These are phyloP conservation scores for Pocillopora grandis DNA, from an alignment of 92 coral and sea anemone genomes.

Conservation along the genomic window DNA sequence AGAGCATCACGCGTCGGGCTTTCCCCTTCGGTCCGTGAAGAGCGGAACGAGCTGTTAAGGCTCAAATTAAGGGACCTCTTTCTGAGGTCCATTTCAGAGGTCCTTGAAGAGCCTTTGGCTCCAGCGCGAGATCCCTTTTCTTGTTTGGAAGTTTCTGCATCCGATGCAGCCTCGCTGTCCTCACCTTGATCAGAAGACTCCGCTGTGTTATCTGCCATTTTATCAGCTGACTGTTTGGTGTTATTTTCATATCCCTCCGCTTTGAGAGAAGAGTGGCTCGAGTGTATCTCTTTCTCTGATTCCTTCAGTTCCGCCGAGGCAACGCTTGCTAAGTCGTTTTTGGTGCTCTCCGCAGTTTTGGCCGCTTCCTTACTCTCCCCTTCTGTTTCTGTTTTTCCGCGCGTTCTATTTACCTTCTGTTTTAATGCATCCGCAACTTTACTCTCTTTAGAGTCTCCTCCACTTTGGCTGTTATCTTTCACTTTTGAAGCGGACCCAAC, in stretches of 20 bases:
- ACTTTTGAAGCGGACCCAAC: conserved; percentile 13
- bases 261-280: conserved; percentile 28
- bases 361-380: conserved; percentile 46
- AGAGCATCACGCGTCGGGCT: conserved; percentile 69
- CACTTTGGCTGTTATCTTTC: conserved; percentile 16
- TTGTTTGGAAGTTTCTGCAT: conserved; percentile 53
- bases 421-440: conserved; percentile 27
- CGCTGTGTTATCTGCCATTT: conserved; percentile 2
- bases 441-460: conserved; percentile 7
- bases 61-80: conserved; percentile 79
- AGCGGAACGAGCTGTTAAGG: conserved; percentile 64
- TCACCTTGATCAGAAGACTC: conserved; percentile 65
- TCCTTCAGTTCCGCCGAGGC: conserved; percentile 40
- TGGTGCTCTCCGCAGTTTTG: conserved; percentile 32
- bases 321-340: conserved; percentile 24
- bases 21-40: conserved; percentile 67
- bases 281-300: conserved; percentile 33
- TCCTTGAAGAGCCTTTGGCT: conserved; percentile 48
- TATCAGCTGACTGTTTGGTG: conserved; percentile 25
- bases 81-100: conserved; percentile 81
- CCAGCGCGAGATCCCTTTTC: conserved; percentile 40
- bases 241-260: conserved; percentile 11
- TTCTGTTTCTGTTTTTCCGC: conserved; percentile 36
- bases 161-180: conserved; percentile 63
- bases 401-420: conserved; percentile 36